Conservation (phyloP, 2,888 invertebrate species). For the Drosophila yooni region DNA sequence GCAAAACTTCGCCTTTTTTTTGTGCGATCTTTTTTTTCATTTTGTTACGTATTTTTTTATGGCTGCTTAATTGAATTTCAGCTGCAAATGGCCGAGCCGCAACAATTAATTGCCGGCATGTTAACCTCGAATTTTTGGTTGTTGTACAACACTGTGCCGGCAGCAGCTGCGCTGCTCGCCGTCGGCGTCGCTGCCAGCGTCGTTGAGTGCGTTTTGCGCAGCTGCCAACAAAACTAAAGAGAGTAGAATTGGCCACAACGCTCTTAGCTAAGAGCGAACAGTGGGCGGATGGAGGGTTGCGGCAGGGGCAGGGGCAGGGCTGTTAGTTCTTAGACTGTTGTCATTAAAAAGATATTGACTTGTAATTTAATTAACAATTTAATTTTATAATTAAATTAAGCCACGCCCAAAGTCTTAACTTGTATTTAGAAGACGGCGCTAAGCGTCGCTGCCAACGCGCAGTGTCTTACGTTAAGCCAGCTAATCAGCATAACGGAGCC, state of each 20-base stretch:
- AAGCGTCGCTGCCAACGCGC: background rate
- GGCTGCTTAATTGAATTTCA: constrained; percentile 65
- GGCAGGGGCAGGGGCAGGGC: background rate
- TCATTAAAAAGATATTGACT: constrained; percentile 45
- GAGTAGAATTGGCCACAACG: background rate
- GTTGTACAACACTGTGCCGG: constrained; percentile 28
- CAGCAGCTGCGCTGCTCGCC: constrained; percentile 2
- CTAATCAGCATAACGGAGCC: constrained; percentile 37
- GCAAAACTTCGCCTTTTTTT: background rate
- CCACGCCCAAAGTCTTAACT: constrained; percentile 19
- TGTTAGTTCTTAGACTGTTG: constrained; percentile 1
- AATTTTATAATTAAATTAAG: constrained; percentile 60
- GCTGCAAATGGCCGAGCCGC: constrained; percentile 48
- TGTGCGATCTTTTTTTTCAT: background rate
- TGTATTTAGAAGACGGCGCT: constrained; percentile 11
- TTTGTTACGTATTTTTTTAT: constrained; percentile 47
- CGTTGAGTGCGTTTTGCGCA: constrained; percentile 15
- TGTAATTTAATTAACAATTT: constrained; percentile 60
- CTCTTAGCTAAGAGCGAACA: constrained; percentile 34
- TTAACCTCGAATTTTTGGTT: constrained; percentile 60
- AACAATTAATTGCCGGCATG: constrained; percentile 66
- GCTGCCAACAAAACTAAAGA: constrained; percentile 23
- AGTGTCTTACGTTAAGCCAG: constrained; percentile 27
- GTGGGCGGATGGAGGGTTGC: background rate
- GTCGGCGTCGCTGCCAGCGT: constrained; percentile 15